phyloP scores from a whole-genome alignment of 2,888 invertebrate genomes.

The Fabriciana adippe region DNA sequence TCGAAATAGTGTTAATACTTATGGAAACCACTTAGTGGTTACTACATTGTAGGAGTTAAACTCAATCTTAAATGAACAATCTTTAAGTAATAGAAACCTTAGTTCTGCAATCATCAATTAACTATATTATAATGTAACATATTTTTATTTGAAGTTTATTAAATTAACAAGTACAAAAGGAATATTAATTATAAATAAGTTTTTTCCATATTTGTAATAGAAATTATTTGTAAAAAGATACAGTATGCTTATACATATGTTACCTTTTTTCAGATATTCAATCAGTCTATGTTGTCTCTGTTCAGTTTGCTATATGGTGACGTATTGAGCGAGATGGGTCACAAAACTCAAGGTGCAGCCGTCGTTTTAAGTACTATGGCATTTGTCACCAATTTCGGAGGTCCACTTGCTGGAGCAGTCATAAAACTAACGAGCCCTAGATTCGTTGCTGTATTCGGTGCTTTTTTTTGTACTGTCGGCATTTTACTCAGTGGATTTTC shows the following conservation, averaged over 20 bases:
- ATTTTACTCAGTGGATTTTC: constrained; percentile 75
- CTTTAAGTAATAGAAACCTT: too few species aligned
- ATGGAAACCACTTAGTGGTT: too few species aligned
- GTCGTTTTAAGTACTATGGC: constrained; percentile 86
- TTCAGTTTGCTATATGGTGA: constrained; percentile 87
- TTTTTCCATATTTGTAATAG: not conserved
- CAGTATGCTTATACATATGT: not conserved
- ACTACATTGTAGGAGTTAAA: too few species aligned
- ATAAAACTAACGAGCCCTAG: constrained; percentile 77
- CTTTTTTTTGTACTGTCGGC: constrained; percentile 65
- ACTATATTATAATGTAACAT: too few species aligned
- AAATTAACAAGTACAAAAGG: too few species aligned
- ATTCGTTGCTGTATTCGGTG: constrained; percentile 69
- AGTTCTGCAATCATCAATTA: too few species aligned
- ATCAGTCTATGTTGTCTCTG: constrained; percentile 86
- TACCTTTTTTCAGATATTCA: constrained; percentile 82
- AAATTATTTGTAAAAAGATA: not conserved
- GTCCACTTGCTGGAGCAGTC: constrained; percentile 86
- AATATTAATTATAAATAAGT: too few species aligned
- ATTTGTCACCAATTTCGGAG: constrained; percentile 84
- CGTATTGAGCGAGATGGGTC: constrained; percentile 83
- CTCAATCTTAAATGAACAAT: too few species aligned
- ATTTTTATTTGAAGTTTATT: too few species aligned
- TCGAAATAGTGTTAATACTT: too few species aligned
- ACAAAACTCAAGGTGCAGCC: constrained; percentile 85